Conservation (phyloP, 2,888 invertebrate species). For the Scaptodrosophila latifasciaeformis region DNA sequence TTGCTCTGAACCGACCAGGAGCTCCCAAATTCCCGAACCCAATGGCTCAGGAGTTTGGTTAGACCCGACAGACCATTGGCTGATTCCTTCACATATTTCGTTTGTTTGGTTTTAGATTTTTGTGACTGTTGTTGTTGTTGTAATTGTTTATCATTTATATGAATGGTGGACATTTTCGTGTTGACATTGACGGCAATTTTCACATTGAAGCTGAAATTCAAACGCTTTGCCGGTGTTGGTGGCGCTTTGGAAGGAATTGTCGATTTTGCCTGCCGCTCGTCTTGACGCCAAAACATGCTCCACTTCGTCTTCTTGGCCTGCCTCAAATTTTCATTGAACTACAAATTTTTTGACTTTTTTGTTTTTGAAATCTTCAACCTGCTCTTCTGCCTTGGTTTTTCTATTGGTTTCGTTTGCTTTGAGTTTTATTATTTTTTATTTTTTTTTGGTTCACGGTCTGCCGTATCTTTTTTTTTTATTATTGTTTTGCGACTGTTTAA, state of each 20-base stretch:
- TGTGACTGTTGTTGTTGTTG: not conserved
- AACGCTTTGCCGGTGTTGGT: slow-evolving; percentile 21
- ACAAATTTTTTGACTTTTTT: slow-evolving; percentile 20
- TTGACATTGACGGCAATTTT: slow-evolving; percentile 60
- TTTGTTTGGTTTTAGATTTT: too few species aligned
- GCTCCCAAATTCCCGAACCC: not conserved
- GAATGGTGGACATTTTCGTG: slow-evolving; percentile 46
- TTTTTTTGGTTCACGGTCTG: not conserved
- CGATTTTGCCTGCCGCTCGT: slow-evolving; percentile 16
- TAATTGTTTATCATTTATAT: slow-evolving; percentile 19
- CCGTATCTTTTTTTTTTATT: not conserved
- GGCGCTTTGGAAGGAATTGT: not conserved
- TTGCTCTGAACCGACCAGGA: slow-evolving; percentile 17
- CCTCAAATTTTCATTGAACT: slow-evolving; percentile 26
- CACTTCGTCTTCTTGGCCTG: slow-evolving; percentile 16
- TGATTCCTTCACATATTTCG: not conserved
- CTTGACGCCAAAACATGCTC: slow-evolving; percentile 54
- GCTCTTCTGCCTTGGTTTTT: too few species aligned
- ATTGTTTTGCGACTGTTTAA: slow-evolving; percentile 1
- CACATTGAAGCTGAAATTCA: slow-evolving; percentile 57
- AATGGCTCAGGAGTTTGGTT: not conserved
- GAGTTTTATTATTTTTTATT: not conserved
- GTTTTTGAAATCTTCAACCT: too few species aligned
- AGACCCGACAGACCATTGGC: not conserved
- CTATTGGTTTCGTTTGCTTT: not conserved